These are phyloP conservation scores for Muscicapa adusta DNA, from an alignment of 2,113 vertebrate genomes.

Conservation along the genomic window DNA sequence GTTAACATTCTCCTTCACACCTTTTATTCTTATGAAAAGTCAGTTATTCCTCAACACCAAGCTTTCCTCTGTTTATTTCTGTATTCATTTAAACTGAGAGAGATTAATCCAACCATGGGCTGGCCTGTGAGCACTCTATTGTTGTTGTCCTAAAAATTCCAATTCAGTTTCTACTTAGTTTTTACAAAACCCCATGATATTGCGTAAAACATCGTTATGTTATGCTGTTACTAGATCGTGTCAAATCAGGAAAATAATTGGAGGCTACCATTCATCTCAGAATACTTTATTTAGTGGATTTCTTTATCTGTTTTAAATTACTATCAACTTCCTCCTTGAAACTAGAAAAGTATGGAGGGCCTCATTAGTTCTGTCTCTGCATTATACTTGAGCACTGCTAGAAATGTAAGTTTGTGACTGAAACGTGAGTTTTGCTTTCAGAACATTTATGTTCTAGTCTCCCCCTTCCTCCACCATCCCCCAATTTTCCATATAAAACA, in stretches of 20 bases:
- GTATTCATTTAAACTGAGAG: not conserved
- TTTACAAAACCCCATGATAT: conserved; percentile 11
- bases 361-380: conserved; percentile 33
- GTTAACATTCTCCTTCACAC: not conserved
- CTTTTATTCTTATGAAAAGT: not conserved
- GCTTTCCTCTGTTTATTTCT: not conserved
- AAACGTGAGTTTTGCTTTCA: conserved; percentile 9
- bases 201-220: conserved; percentile 33
- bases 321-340: conserved; percentile 50
- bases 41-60: not conserved
- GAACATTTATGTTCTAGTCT: not conserved
- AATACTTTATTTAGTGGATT: conserved; percentile 68
- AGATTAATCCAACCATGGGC: not conserved
- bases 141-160: not conserved
- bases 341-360: conserved; percentile 21
- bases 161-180: not conserved
- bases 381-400: not conserved
- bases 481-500: not conserved
- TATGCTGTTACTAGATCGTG: conserved; percentile 57
- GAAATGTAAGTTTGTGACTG: not conserved
- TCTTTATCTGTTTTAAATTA: conserved; percentile 67
- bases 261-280: conserved; percentile 63
- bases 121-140: not conserved
- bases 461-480: too few relatives aligned
- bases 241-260: conserved; percentile 71